These are phyloP conservation scores for Arctia plantaginis DNA, from an alignment of 2,888 invertebrate genomes.

Conservation along the genomic window DNA sequence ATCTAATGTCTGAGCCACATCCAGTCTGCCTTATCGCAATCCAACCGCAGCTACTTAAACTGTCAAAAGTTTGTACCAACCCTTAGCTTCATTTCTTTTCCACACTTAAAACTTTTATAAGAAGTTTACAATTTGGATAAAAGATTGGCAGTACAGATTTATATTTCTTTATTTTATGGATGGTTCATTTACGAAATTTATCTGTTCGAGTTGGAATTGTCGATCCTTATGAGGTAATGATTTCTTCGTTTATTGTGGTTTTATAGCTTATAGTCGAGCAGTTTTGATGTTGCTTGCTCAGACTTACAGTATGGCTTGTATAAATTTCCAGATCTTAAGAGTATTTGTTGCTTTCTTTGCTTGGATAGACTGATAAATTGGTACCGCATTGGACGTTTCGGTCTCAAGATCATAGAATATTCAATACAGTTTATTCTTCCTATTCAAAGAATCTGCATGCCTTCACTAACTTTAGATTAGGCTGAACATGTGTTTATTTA, in stretches of 20 bases:
- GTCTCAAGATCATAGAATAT: too few species aligned
- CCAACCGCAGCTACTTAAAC: constrained; percentile 55
- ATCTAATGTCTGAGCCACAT: constrained; percentile 44
- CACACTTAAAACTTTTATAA: constrained; percentile 50
- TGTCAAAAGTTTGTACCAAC: constrained; percentile 59
- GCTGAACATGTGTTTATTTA: too few species aligned
- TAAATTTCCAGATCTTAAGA: too few species aligned
- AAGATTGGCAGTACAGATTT: constrained; percentile 7
- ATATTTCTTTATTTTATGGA: not conserved
- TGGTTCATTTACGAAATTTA: not conserved
- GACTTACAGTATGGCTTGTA: too few species aligned
- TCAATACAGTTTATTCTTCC: too few species aligned
- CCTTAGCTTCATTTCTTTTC: constrained; percentile 52
- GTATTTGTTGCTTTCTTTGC: too few species aligned
- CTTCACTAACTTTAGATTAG: too few species aligned
- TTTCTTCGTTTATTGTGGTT: not conserved
- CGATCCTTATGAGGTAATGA: not conserved
- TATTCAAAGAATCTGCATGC: too few species aligned
- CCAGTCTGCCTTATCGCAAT: constrained; percentile 48
- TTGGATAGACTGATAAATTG: too few species aligned
- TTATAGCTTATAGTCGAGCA: too few species aligned
- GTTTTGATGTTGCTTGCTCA: too few species aligned
- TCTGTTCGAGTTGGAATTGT: not conserved
- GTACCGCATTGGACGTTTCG: too few species aligned
- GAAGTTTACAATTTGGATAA: constrained; percentile 10